Base-by-base conservation (phyloP, 2,888 invertebrate species). In the Auanema freiburgensis region DNA sequence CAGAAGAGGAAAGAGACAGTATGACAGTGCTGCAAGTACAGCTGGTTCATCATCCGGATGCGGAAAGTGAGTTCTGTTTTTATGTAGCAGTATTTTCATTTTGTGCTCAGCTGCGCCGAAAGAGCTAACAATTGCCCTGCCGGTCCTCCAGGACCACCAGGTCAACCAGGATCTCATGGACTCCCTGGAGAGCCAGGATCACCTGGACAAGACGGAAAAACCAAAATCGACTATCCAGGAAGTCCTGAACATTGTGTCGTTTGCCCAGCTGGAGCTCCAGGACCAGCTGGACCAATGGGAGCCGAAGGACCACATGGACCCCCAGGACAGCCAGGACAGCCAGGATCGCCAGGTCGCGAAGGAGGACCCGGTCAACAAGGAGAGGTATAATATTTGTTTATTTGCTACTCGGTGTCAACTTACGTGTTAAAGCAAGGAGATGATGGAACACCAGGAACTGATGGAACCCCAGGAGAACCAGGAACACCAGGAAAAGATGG, bases 141-240 rank as follows among this genome's bases (percentile, higher is more conserved):
- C 8, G 33, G 33, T 8, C 33, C 33, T 5, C 33, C 33, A 33
- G 33, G 33, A 5, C 33, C 33, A 5, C 46, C 46, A 16, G 46
- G 46, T 5, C 16, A 46, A 21, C 16, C 21, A 16, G 46, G 46
- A 46, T 16, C 16, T 46, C 4, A 16, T 10, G 46, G 46, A 46
- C 5, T 18, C 6, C 46, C 46, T 6, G 46, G 46, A 46, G 4
- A 46, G 21, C 46, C 46, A 16, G 46, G 46, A 46, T 3, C 3
- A 10, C 46, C 46, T 5, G 46, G 46, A 18, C 46, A 46, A 21
- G 46, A 46, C 46, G 46, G 46, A 46, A 21, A 46, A 21, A 46
- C 16, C 3, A 46, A 46, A 21, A 6, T 46, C 10, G 46, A 46
- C 16, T 46, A 46, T 21, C 46, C 46, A 46, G 46, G 46, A 46